phyloP scores from a whole-genome alignment of 2,888 invertebrate species.

The Synergus gifuensis region DNA sequence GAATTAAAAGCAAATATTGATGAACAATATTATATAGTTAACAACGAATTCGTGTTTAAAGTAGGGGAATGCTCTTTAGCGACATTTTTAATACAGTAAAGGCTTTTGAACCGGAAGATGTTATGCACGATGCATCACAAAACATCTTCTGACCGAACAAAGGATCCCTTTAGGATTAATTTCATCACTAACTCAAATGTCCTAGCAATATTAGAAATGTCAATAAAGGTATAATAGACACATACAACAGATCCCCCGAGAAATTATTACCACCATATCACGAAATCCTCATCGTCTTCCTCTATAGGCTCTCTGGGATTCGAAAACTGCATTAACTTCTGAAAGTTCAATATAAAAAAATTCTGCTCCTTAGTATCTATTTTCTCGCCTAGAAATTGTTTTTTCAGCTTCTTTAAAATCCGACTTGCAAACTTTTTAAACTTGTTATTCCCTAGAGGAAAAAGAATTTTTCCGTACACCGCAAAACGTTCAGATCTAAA shows the following conservation, averaged over 20 bases:
- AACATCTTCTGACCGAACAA: not conserved
- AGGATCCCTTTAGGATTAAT: not conserved
- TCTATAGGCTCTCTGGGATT: constrained; percentile 18
- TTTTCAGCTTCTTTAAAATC: constrained; percentile 17
- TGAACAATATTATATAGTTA: not conserved
- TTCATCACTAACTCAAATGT: constrained; percentile 11
- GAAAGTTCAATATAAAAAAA: not conserved
- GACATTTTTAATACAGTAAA: not conserved
- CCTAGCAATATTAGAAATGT: constrained; percentile 17
- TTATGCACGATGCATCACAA: not conserved
- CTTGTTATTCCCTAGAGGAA: not conserved
- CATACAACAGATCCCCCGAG: constrained; percentile 2
- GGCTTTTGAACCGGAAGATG: not conserved
- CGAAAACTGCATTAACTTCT: not conserved
- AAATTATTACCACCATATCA: constrained; percentile 30
- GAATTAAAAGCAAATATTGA: not conserved
- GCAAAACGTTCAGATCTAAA: not conserved
- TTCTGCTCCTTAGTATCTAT: not conserved
- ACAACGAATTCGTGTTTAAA: not conserved
- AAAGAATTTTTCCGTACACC: not conserved
- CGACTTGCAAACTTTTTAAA: constrained; percentile 13
- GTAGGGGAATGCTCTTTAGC: not conserved
- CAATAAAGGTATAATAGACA: constrained; percentile 13
- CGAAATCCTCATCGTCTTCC: constrained; percentile 15
- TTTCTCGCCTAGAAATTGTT: not conserved